Conservation (phyloP, 2,797 vertebrate genomes). For the Champsocephalus gunnari region DNA sequence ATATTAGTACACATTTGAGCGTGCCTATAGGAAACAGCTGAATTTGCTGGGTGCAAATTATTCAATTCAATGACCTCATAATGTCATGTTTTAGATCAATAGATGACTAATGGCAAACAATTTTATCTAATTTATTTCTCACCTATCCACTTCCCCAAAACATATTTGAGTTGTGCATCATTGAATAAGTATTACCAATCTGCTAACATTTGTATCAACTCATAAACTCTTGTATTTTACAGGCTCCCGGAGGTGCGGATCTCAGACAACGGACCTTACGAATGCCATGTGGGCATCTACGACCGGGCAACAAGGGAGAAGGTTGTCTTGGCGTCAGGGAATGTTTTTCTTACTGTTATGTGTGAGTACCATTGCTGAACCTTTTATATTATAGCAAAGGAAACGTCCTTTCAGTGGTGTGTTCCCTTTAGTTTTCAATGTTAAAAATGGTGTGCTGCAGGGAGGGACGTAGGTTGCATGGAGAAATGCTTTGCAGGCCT, state of each 20-base stretch:
- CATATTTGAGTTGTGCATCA: not conserved
- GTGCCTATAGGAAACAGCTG: no score
- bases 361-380: constrained; percentile 85
- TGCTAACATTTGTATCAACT: not conserved
- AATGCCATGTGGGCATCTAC: constrained; percentile 98
- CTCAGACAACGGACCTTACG: constrained; percentile 96
- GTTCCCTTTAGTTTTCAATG: not conserved
- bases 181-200: not conserved
- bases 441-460: not conserved
- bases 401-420: not conserved
- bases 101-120: no score
- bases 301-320: constrained; percentile 96
- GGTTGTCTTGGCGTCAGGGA: constrained; percentile 95
- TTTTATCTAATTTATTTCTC: not conserved
- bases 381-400: constrained; percentile 3
- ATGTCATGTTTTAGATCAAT: no score
- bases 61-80: no score
- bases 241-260: constrained; percentile 97
- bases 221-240: constrained; percentile 30
- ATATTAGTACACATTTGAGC: no score
- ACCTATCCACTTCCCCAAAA: not conserved
- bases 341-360: constrained; percentile 96
- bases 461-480: not conserved
- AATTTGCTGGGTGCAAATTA: no score
- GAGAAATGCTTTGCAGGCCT: constrained; percentile 20